These are phyloP conservation scores for Xerus inauris DNA, from an alignment of 2,113 vertebrate genomes.

Conservation along the genomic window DNA sequence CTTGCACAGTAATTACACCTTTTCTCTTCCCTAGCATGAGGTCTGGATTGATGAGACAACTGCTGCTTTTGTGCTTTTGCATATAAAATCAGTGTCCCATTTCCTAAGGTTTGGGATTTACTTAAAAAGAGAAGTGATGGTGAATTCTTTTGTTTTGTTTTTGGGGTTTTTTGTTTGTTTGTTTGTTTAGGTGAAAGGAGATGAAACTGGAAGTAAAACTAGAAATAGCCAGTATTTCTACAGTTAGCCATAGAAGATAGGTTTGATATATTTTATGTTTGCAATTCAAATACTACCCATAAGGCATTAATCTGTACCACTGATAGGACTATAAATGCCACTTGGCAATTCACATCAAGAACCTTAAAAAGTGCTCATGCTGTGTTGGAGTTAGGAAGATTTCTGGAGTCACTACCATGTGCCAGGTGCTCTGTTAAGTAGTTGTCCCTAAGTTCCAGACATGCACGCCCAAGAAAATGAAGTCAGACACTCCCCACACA, in stretches of 20 bases:
- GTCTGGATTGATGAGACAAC: not conserved
- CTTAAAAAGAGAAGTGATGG: not conserved
- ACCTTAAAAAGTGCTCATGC: not conserved
- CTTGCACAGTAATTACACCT: not conserved
- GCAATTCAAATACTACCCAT: not conserved
- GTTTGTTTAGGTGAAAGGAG: not conserved
- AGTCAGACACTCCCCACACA: not conserved
- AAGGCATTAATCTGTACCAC: not conserved
- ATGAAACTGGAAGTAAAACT: not conserved
- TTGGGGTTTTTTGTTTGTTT: not conserved
- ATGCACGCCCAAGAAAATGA: not conserved
- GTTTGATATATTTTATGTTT: not conserved
- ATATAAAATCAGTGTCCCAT: constrained; percentile 7
- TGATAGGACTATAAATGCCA: not conserved
- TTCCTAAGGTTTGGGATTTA: constrained; percentile 21
- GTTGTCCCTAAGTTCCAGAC: not conserved
- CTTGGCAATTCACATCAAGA: not conserved
- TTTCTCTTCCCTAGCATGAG: not conserved
- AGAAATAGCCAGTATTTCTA: not conserved
- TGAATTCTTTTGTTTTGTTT: not conserved
- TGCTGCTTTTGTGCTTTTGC: not conserved
- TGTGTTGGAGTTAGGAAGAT: not conserved
- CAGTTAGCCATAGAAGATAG: not conserved
- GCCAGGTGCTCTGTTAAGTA: not conserved
- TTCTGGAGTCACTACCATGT: not conserved